Base-by-base conservation (phyloP, 2,113 vertebrate species). In the Macrotis lagotis region DNA sequence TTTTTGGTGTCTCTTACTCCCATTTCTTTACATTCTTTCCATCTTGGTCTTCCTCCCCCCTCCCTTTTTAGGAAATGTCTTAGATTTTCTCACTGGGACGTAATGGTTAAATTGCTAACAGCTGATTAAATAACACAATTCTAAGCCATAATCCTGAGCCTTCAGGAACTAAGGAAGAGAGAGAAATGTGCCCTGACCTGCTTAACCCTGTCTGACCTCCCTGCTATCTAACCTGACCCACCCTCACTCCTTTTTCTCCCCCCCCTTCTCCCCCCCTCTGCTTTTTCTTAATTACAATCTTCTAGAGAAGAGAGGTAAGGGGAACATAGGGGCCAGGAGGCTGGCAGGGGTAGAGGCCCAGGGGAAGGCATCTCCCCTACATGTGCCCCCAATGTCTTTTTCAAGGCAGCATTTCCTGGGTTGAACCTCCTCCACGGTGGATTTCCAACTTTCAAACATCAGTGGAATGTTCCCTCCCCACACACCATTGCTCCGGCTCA, bases 101-200 rank as follows among this genome's bases (percentile, higher is more conserved):
- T 96, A 97, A 98, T 92, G 97, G 96, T 98, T 97, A 98, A 98
- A 98, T 98, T 98, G 97, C 98, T 98, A 98, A 96, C 98, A 98
- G 98, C 98, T 98, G 98, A 98, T 98, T 98, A 98, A 99, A 99
- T 94, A 98, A 97, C 95, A 83, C 91, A 95, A 51, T 97, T 94
- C 94, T 66, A 90, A 97, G 97, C 94, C 95, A 95, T 96, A 97
- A 98, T 97, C 98, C 97, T 92, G 92, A 22, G 97, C 91, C 90
- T 91, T 96, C 93, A 92, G 97, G 98, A 98, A 89, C 96, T 92
- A 51, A 37, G 97, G 97, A 97, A 97, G 96, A 97, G 97, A 96
- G 95, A 96, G 95, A 96, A 94, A 94, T 92, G 96, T 83, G 97
- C 97, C 97, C 98, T 97, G 98, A 97, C 98, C 97, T 92, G 97